A percentile compares a stretch with the other conserved stretches of the same genome.
These are phyloP conservation scores for Indri indri DNA, from an alignment of 2,113 vertebrate species.

Conservation along the genomic window DNA sequence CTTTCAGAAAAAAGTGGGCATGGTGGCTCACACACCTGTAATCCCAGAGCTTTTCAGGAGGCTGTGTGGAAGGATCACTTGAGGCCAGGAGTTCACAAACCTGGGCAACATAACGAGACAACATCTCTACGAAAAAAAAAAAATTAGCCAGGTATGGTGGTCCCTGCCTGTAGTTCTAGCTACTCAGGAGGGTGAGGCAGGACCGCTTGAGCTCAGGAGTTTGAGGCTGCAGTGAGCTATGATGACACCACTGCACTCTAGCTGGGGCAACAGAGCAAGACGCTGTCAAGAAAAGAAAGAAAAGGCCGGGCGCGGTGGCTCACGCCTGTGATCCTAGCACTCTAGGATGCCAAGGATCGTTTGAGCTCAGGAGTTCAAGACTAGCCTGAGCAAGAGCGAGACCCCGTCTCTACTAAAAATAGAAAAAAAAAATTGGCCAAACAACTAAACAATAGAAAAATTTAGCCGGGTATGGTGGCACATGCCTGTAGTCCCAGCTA, in stretches of 20 bases:
- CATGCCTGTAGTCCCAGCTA: too few species aligned
- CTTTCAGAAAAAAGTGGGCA: not conserved
- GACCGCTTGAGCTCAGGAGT: not conserved
- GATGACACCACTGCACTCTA: not conserved
- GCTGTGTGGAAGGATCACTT: not conserved
- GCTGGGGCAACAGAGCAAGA: too few species aligned
- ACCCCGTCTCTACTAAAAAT: too few species aligned
- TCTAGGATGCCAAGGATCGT: too few species aligned
- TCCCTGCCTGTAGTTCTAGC: not conserved
- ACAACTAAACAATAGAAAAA: too few species aligned
- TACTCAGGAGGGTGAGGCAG: not conserved
- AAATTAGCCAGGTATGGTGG: not conserved
- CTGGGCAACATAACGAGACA: not conserved
- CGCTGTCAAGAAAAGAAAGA: too few species aligned
- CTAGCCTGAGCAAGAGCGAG: too few species aligned
- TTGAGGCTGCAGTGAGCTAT: not conserved
- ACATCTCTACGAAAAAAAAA: not conserved
- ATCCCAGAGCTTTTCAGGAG: not conserved
- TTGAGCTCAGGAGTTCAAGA: too few species aligned
- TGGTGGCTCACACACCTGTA: not conserved
- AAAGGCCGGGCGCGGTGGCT: too few species aligned
- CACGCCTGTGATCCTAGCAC: too few species aligned
- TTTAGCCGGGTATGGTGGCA: too few species aligned
- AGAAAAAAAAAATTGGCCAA: too few species aligned
- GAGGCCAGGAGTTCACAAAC: not conserved